These are phyloP conservation scores for Rhopalosiphum maidis DNA, from an alignment of 1,140 invertebrate species.

Conservation along the genomic window DNA sequence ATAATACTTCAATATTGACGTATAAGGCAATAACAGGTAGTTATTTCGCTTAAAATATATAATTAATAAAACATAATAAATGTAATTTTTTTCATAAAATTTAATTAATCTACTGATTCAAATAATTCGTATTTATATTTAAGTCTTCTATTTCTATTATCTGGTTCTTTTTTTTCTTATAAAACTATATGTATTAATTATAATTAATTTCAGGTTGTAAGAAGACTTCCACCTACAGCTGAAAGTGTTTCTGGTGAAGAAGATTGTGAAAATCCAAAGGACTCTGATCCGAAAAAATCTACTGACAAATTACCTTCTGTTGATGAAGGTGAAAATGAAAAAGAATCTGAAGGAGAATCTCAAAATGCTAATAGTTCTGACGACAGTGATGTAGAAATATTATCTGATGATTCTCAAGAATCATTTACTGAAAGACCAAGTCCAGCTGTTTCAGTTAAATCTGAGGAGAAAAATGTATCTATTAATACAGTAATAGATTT, in stretches of 20 bases:
- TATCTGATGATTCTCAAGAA: constrained; percentile 1
- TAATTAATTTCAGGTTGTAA: constrained; percentile 37
- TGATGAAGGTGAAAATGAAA: neutral
- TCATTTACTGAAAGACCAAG: constrained; percentile 10
- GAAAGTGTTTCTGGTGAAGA: neutral
- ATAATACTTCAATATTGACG: too few relatives aligned
- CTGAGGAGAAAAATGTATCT: neutral
- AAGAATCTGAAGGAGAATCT: constrained; percentile 35
- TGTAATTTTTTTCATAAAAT: too few relatives aligned
- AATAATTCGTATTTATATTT: too few relatives aligned
- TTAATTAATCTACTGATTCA: too few relatives aligned
- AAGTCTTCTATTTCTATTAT: neutral
- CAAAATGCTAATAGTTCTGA: constrained; percentile 1
- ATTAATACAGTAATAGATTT: constrained; percentile 23
- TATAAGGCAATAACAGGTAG: too few relatives aligned
- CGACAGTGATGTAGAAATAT: neutral
- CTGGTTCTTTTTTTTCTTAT: neutral
- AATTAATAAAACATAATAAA: too few relatives aligned
- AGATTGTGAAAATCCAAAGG: constrained; percentile 30
- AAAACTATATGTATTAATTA: neutral
- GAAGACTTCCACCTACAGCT: neutral
- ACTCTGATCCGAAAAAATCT: neutral
- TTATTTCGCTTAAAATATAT: too few relatives aligned
- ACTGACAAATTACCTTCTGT: neutral
- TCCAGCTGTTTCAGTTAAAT: neutral